Evolutionary conservation across 2,113 vertebrate genomes (phyloP).

Genomic region (Alaudala cheleensis): DNA sequence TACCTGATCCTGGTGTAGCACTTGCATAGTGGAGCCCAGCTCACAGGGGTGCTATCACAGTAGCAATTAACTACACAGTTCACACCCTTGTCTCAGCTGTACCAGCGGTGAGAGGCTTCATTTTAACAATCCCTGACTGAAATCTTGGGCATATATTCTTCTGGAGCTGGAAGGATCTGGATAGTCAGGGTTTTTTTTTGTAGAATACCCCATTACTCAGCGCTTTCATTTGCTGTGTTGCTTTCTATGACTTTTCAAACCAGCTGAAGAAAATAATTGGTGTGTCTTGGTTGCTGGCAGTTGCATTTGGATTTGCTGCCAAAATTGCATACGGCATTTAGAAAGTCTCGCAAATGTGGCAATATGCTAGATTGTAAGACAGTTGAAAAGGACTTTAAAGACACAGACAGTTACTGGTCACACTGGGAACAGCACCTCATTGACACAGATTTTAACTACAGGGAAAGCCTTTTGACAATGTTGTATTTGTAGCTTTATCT

Average conservation of each 20-base stretch:
- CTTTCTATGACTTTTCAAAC: neutral
- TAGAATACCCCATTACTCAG: neutral
- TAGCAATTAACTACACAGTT: neutral
- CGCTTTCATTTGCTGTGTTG: neutral
- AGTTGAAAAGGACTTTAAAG: neutral
- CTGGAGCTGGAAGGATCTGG: neutral
- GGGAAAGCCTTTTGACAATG: neutral
- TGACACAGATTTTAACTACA: neutral
- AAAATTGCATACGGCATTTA: neutral
- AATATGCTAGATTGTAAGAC: neutral
- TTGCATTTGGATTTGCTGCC: neutral
- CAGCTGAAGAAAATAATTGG: neutral
- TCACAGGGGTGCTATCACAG: fast-evolving
- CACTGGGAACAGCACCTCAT: neutral
- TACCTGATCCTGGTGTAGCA: neutral
- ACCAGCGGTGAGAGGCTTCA: neutral
- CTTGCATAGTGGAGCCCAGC: neutral
- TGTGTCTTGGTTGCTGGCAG: neutral
- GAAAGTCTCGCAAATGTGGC: neutral
- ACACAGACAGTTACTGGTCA: neutral
- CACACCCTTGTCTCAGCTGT: neutral
- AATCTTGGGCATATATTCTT: neutral
- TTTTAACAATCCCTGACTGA: neutral
- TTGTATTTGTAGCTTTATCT: neutral
- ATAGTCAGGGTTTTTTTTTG: neutral